Base-by-base conservation (phyloP, 92 coral and sea anemone genomes). In the Epizoanthus fatuus region DNA sequence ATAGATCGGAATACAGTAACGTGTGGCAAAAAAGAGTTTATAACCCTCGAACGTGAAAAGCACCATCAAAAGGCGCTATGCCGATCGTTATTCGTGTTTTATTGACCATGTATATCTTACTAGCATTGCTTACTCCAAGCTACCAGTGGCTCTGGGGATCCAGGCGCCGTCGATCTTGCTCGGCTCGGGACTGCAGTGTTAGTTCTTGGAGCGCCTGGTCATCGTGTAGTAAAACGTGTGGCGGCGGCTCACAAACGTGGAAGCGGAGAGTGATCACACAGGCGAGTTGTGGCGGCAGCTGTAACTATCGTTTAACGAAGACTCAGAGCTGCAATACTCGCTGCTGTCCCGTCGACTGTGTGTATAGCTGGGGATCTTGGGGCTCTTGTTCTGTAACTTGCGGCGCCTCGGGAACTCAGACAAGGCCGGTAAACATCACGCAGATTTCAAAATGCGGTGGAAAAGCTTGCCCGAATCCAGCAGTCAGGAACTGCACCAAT, bases 261-360 rank as follows among this genome's bases (percentile, higher is more conserved):
- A 63, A 65, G 3, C 54, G 81, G 47, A 74, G 69, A 4, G 81
- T 92, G 20, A 20, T 68, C 17, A 44, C 81, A 7, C 22, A 44
- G 0, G 84, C 89, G 1, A 11, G n/a, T 0, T 92, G 95, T 72
- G 92, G 92, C 2, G 94, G 94, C 4, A 40, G 76, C 15, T 69
- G 79, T 58, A 79, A 80, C 57, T 51, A 69, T 25, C 17, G 71
- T 12, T 42, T 40, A 8, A 49, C 52, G 12, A 62, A 88, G 66
- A 84, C 87, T 32, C 57, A 9, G 44, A 3, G 0, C 37, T 86
- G 90, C 62, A 70, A 80, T 72, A 69, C 69, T 17, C 74, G 94
- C 17, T 96, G 98, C 68, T 96, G 98, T 84, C 98, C 97, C 9
- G 96, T 94, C 22, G 86, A 96, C 72, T 94, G 98, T 55, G 16